Evolutionary conservation across 2,797 vertebrate species (phyloP), one percentile per base, ranked within the genome.

Genomic region (Pogoniulus pusillus): DNA sequence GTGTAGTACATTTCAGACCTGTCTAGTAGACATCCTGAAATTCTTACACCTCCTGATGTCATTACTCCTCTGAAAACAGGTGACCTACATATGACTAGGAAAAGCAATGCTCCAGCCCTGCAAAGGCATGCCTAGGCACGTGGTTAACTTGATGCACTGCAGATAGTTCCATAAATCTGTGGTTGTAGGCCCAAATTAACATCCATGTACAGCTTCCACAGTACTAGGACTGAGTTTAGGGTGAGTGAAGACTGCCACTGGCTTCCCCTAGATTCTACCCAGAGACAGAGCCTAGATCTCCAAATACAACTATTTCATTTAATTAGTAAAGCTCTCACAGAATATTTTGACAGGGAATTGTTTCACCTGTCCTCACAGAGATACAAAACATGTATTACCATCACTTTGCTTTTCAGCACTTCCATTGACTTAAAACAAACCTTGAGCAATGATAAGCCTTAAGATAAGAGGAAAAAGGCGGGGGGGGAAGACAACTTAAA

Each of bases 391-490:
- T 3, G 0, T 20, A 80, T 80, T 92, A 87, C 81, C 47, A 75
- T 72, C 39, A 39, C 55, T 89, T 92, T 11, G 26, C 45, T 88
- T 92, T 95, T 90, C 88, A 86, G 43, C 83, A 54, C 86, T 78
- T 94, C 84, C 59, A 45, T n/a, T 29, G 75, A 85, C 81, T 90
- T 79, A 45, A 88, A 89, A 76, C n/a, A 92, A 91, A 65, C 32
- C 70, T 57, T 53, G 7, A 92, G 55, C 70, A 59, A 29, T 10
- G 83, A 87, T 72, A 24, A 91, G 62, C 32, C 32, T 92, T 64
- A 51, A 91, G 78, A 89, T 75, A 86, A 84, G 37, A 19, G 27
- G n/a, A 30, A 18, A 82, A 72, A 74, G 62, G 41, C n/a, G n/a
- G n/a, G n/a, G n/a, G n/a, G n/a, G n/a, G n/a, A n/a, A n/a, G n/a